Conservation (phyloP, 2,888 invertebrate species). For the Boloria selene region DNA sequence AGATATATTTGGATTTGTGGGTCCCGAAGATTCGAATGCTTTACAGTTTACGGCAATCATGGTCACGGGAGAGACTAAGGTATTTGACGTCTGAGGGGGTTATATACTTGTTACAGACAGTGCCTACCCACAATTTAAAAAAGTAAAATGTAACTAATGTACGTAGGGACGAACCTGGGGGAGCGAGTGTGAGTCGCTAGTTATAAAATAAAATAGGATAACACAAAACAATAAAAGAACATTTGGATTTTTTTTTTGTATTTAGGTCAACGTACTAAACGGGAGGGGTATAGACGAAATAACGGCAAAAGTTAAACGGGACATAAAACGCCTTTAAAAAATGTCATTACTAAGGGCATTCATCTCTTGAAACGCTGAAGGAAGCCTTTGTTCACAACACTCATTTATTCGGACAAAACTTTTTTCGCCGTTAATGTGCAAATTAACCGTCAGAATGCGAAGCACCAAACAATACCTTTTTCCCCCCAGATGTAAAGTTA, state of each 20-base stretch:
- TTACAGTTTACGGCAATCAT: too few relatives aligned
- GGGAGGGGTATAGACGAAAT: conserved; percentile 18
- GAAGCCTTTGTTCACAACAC: conserved; percentile 39
- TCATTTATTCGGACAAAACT: conserved; percentile 41
- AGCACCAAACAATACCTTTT: conserved; percentile 38
- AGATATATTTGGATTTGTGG: too few relatives aligned
- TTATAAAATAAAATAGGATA: too few relatives aligned
- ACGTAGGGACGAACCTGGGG: too few relatives aligned
- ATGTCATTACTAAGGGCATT: conserved; percentile 42
- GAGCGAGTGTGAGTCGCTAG: too few relatives aligned
- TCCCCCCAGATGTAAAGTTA: conserved; percentile 32
- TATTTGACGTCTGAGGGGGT: too few relatives aligned
- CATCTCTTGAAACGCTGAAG: conserved; percentile 38
- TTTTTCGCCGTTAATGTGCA: conserved; percentile 45
- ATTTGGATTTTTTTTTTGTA: neutral
- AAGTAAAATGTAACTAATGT: too few relatives aligned
- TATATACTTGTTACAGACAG: too few relatives aligned
- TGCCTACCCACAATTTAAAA: too few relatives aligned
- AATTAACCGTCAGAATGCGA: conserved; percentile 43
- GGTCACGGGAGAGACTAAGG: too few relatives aligned
- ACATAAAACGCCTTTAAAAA: conserved; percentile 40
- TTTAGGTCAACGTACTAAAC: conserved; percentile 8
- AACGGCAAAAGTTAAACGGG: conserved; percentile 38
- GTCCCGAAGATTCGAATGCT: too few relatives aligned
- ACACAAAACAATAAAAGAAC: too few relatives aligned